Conservation (phyloP, 2,888 invertebrate species). For the Syritta pipiens region DNA sequence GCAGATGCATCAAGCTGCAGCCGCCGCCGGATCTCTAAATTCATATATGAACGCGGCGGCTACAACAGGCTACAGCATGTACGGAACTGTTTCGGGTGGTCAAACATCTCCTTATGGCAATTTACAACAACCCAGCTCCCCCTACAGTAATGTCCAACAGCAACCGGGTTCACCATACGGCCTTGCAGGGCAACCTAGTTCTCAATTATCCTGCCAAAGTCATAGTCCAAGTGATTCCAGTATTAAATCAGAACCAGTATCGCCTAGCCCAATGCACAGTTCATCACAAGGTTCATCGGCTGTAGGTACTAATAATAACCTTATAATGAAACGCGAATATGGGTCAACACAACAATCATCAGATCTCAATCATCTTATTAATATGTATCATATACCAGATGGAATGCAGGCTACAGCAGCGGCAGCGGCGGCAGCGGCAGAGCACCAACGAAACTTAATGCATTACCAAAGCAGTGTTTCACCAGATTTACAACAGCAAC, state of each 20-base stretch:
- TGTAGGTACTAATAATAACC: conserved; percentile 80
- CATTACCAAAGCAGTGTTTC: conserved; percentile 78
- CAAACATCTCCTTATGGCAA: conserved; percentile 88
- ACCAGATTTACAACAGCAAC: conserved; percentile 77
- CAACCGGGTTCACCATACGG: conserved; percentile 83
- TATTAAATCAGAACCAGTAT: conserved; percentile 93
- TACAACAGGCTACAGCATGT: conserved; percentile 85
- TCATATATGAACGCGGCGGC: conserved; percentile 87
- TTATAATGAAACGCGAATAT: conserved; percentile 87
- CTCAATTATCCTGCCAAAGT: conserved; percentile 84
- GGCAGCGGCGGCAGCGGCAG: conserved; percentile 78
- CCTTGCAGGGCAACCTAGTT: conserved; percentile 82
- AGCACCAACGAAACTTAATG: conserved; percentile 78
- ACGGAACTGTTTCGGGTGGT: conserved; percentile 84
- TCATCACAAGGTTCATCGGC: conserved; percentile 75
- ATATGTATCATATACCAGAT: conserved; percentile 85
- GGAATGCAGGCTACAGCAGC: conserved; percentile 81
- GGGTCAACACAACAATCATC: conserved; percentile 80
- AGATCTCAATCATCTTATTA: conserved; percentile 84
- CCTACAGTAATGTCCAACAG: conserved; percentile 80
- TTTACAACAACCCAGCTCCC: conserved; percentile 85
- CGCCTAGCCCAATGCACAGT: conserved; percentile 83
- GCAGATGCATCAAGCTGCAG: conserved; percentile 86
- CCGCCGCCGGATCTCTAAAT: conserved; percentile 80
- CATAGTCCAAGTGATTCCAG: conserved; percentile 93